Conservation (phyloP, 2,113 vertebrate genomes). For the Paradisaea rubra region DNA sequence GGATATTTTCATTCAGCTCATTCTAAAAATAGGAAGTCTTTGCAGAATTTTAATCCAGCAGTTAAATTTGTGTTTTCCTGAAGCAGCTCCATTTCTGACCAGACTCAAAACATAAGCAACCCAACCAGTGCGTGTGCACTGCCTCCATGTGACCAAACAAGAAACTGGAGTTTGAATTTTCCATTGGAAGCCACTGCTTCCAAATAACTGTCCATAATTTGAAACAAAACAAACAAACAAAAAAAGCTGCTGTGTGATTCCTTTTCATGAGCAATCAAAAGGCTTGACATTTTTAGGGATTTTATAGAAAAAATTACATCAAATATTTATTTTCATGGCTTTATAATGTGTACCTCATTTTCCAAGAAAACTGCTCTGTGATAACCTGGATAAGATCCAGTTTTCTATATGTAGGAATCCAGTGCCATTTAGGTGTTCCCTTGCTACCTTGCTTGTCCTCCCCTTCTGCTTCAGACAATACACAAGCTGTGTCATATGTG, state of each 20-base stretch:
- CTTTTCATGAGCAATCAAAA: neutral
- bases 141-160: neutral
- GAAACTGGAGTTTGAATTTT: neutral
- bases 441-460: neutral
- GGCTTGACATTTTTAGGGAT: neutral
- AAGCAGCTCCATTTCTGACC: neutral
- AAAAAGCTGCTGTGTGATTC: neutral
- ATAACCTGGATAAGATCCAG: neutral
- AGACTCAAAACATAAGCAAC: neutral
- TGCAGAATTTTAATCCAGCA: neutral
- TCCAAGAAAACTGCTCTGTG: neutral
- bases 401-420: neutral
- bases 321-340: neutral
- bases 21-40: neutral
- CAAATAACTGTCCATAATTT: neutral
- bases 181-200: neutral
- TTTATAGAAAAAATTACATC: neutral
- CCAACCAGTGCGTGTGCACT: accelerated
- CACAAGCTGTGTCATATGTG: neutral
- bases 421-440: neutral
- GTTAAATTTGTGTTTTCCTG: neutral
- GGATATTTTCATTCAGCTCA: neutral
- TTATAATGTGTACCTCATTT: neutral
- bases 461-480: neutral
- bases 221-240: neutral